Percentiles rank a stretch among this genome's conserved stretches.
phyloP scores from a whole-genome alignment of 2,113 vertebrate genomes.

The Pomatorhinus ruficollis region DNA sequence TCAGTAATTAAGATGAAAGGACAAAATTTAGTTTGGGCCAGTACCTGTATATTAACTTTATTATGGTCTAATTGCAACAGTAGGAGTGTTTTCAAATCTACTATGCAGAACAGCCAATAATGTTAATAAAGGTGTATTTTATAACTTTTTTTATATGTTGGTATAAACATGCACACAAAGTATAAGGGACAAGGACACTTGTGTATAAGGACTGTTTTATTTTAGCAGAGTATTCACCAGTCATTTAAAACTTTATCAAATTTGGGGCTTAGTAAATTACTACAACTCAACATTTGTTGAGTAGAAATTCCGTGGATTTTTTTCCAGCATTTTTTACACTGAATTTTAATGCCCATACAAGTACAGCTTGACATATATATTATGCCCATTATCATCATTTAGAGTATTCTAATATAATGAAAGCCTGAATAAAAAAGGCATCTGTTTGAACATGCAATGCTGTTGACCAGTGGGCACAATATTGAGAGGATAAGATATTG shows the following conservation, averaged over 20 bases:
- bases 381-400: background rate
- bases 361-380: background rate
- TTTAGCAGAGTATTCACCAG: background rate
- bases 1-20: background rate
- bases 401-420: background rate
- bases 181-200: background rate
- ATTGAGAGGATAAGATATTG: background rate
- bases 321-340: background rate
- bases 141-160: background rate
- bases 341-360: background rate
- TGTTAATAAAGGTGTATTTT: background rate
- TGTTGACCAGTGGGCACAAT: background rate
- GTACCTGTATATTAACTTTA: background rate
- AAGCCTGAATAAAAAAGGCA: background rate
- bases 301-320: background rate
- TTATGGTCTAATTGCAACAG: background rate
- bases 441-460: background rate
- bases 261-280: background rate
- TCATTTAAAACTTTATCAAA: background rate
- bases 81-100: background rate
- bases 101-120: background rate
- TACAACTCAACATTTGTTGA: background rate
- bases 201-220: background rate
- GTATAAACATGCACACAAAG: background rate
- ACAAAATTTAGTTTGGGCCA: background rate